Evolutionary conservation across 2,888 invertebrate genomes (phyloP).

Genomic region (Phania funesta): DNA sequence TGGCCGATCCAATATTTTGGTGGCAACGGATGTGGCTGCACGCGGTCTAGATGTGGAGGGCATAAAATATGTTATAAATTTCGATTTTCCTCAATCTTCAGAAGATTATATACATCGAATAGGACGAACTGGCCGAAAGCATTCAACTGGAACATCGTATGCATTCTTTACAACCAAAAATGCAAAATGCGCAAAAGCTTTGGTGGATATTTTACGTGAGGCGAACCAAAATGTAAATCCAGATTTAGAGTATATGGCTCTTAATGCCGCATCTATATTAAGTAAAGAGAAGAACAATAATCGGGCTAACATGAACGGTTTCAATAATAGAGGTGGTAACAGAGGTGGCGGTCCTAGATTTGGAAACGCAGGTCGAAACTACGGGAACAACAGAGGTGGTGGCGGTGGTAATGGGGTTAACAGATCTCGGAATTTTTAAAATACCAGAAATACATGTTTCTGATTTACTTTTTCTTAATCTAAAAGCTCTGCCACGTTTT

Average conservation of each 20-base stretch:
- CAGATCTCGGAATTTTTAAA: conserved; percentile 70
- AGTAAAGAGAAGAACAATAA: conserved; percentile 71
- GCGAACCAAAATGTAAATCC: conserved; percentile 94
- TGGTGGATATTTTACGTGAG: conserved; percentile 92
- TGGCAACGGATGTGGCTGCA: conserved; percentile 98
- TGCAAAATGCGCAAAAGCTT: conserved; percentile 91
- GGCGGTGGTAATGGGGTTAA: conserved; percentile 60
- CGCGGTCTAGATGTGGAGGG: conserved; percentile 97
- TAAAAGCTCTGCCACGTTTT: background rate
- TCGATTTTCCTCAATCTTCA: conserved; percentile 95
- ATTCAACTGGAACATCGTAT: conserved; percentile 93
- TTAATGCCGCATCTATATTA: conserved; percentile 79
- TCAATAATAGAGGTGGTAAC: conserved; percentile 70
- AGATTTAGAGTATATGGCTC: conserved; percentile 89
- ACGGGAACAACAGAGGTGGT: conserved; percentile 63
- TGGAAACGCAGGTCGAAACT: conserved; percentile 61
- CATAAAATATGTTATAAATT: conserved; percentile 96
- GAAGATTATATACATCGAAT: conserved; percentile 98
- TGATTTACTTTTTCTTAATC: conserved; percentile 6
- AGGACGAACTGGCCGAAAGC: conserved; percentile 93
- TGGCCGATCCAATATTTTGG: conserved; percentile 91
- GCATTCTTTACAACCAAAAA: conserved; percentile 96
- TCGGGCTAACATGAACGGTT: conserved; percentile 81
- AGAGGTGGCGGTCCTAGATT: conserved; percentile 65
- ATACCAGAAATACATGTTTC: conserved; percentile 60